Base-by-base conservation (phyloP, 2,888 invertebrate species). In the Drosophila nr. medialis region DNA sequence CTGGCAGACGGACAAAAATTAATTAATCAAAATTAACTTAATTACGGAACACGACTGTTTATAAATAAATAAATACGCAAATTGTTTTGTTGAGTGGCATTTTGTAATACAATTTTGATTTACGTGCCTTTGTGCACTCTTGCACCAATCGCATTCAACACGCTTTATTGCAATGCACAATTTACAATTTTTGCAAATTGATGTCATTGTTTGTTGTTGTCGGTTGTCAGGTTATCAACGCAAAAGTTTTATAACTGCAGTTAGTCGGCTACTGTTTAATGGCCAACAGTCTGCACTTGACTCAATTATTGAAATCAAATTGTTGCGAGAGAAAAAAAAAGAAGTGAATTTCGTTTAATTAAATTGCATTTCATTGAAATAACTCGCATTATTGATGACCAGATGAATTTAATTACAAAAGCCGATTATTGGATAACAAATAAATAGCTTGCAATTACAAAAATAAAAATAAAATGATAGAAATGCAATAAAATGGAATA, bases 361-460 rank as follows among this genome's bases (percentile, higher is more conserved):
- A 48, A 72, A 71, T 64, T 72, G 58, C 30, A 54, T 72, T 58
- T 72, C 42, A 72, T 72, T 71, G 42, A 64, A 72, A 59, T 72
- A 71, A 69, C 27, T 60, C 45, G 60, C 68, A 32, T 67, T 53
- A 68, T 38, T 45, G 29, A 13, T 38, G 45, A 38, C 27, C 45
- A 53, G 32, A 36, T 38, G 53, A 51, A 60, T 68, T 68, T 24
- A 48, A 67, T 68, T 51, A 32, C 18, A 32, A 42, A 55, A 18
- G 24, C 18, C 36, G 40, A 45, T 29, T 32, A 32, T 32, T 10
- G 24, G 13, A 24, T 24, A 30, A 5, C 56, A 42, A 53, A 64
- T 30, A 24, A 36, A 32, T 10, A 18, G 34, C 18, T 13, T 42
- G 42, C 11, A 42, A 21, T 21, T 42, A 24, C 24, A 24, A 15